A percentile compares a stretch with the other conserved stretches of the same genome.
These are phyloP conservation scores for Glomeris maerens DNA, from an alignment of 1,140 invertebrate species.

Conservation along the genomic window DNA sequence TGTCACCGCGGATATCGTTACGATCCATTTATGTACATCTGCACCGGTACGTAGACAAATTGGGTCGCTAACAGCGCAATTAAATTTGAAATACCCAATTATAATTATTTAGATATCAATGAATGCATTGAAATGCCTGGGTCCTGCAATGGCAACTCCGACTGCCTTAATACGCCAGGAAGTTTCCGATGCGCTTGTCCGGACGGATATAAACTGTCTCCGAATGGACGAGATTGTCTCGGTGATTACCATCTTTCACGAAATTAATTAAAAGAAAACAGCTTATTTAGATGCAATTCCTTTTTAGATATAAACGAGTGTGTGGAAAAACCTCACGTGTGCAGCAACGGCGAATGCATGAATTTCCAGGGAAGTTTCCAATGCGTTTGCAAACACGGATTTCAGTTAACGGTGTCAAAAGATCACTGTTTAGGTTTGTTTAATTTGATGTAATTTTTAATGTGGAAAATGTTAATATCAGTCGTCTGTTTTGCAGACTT, in stretches of 20 bases:
- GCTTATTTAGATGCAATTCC: not conserved
- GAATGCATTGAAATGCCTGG: constrained; percentile 43
- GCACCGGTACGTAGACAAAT: constrained; percentile 40
- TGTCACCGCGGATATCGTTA: constrained; percentile 55
- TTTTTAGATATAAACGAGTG: constrained; percentile 55
- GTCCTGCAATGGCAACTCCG: constrained; percentile 63
- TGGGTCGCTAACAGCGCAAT: too few relatives aligned
- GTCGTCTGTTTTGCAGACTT: too few relatives aligned
- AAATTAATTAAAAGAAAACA: not conserved
- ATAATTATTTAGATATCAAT: constrained; percentile 42
- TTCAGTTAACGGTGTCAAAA: constrained; percentile 15
- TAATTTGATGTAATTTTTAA: too few relatives aligned
- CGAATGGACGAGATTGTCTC: constrained; percentile 47
- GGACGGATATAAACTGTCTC: constrained; percentile 52
- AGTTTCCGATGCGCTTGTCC: constrained; percentile 56
- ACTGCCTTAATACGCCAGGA: constrained; percentile 59
- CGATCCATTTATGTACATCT: constrained; percentile 53
- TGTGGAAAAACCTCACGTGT: constrained; percentile 47
- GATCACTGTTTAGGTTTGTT: constrained; percentile 19
- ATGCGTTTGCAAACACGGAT: constrained; percentile 35
- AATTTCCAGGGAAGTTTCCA: constrained; percentile 58
- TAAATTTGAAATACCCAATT: too few relatives aligned
- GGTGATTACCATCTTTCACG: constrained; percentile 28
- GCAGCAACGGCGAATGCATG: constrained; percentile 50
- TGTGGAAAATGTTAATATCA: too few relatives aligned